These are phyloP conservation scores for Labeo catla DNA, from an alignment of 2,113 vertebrate genomes.

Conservation along the genomic window DNA sequence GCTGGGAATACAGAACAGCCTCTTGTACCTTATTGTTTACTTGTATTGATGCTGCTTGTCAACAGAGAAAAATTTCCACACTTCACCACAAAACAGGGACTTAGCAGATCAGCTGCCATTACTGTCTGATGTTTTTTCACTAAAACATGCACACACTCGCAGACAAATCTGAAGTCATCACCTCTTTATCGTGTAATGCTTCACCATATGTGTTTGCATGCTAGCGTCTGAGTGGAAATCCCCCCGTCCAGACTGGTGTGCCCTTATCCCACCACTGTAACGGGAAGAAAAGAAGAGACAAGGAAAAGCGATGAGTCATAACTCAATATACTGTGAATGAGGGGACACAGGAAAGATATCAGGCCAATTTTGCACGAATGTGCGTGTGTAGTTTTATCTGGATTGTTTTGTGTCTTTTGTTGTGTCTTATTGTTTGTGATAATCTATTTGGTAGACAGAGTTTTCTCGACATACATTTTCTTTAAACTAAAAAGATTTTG, in stretches of 20 bases:
- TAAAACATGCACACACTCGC: slow-evolving; percentile 16
- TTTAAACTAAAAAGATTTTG: neutral
- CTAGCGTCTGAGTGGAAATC: slow-evolving; percentile 32
- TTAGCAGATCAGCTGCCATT: slow-evolving; percentile 1
- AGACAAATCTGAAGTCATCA: slow-evolving; percentile 16
- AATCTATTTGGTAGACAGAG: neutral
- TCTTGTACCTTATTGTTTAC: neutral
- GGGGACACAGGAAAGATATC: slow-evolving; percentile 22
- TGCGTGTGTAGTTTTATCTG: neutral
- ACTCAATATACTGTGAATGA: slow-evolving; percentile 22
- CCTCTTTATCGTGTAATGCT: slow-evolving; percentile 10
- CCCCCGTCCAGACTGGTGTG: neutral
- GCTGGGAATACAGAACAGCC: neutral
- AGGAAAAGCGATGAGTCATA: slow-evolving; percentile 35
- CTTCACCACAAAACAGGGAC: neutral
- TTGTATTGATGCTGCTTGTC: neutral
- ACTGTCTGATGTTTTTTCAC: neutral
- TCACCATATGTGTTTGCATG: slow-evolving; percentile 22
- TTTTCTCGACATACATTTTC: neutral
- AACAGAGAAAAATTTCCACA: neutral
- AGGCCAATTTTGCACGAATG: neutral
- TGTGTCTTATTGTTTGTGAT: neutral
- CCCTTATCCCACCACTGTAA: slow-evolving; percentile 5
- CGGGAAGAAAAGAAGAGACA: slow-evolving; percentile 5
- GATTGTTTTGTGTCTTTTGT: neutral